phyloP scores from a whole-genome alignment of 1,140 invertebrate genomes.

The Formica selysi region DNA sequence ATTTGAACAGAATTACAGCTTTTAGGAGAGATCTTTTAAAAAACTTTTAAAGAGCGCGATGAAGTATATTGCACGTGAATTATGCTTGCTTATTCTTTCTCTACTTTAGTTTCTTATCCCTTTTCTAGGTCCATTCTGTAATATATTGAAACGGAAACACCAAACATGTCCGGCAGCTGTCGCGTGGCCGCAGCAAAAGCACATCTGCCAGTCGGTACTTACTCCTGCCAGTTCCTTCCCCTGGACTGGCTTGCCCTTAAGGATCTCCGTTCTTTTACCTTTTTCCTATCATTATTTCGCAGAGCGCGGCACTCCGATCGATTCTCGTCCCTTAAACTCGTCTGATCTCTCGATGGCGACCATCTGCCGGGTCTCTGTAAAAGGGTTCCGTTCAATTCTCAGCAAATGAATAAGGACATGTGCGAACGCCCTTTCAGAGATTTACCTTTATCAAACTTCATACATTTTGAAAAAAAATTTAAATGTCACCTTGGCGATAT shows the following conservation, averaged over 20 bases:
- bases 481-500: slow-evolving; percentile 7
- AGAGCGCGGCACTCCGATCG: slow-evolving; percentile 40
- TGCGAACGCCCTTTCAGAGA: neutral
- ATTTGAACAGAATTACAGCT: neutral
- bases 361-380: slow-evolving; percentile 58
- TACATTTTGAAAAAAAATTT: slow-evolving; percentile 1
- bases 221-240: slow-evolving; percentile 36
- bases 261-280: slow-evolving; percentile 40
- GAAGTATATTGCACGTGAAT: neutral
- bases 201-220: slow-evolving; percentile 67
- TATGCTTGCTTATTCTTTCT: neutral
- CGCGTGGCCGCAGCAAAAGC: slow-evolving; percentile 67
- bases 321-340: slow-evolving; percentile 23
- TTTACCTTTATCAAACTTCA: neutral
- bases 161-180: slow-evolving; percentile 70
- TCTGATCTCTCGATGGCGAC: slow-evolving; percentile 41
- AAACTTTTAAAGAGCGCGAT: neutral
- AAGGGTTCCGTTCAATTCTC: slow-evolving; percentile 20
- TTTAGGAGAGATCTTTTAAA: neutral
- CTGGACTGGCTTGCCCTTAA: slow-evolving; percentile 33
- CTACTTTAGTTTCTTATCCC: slow-evolving; percentile 11
- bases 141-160: slow-evolving; percentile 61
- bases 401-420: neutral
- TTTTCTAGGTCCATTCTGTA: neutral
- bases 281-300: slow-evolving; percentile 66